These are phyloP conservation scores for Rhinichthys klamathensis DNA, from an alignment of 2,113 vertebrate genomes.

Conservation along the genomic window DNA sequence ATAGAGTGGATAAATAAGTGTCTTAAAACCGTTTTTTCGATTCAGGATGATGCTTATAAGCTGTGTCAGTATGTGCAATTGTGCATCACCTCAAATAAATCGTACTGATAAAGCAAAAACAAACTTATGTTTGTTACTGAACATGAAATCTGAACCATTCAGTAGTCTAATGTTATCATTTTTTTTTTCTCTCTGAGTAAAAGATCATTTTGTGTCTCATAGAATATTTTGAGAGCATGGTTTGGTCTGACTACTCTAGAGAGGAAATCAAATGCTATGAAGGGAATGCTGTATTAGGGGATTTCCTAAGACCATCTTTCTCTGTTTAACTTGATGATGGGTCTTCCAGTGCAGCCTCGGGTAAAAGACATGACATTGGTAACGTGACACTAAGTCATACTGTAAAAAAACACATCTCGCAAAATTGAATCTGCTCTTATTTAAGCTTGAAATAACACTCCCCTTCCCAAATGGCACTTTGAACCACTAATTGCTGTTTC, in stretches of 20 bases:
- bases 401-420: not conserved
- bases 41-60: conserved; percentile 60
- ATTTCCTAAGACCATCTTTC: conserved; percentile 33
- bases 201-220: not conserved
- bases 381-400: not conserved
- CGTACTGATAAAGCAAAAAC: conserved; percentile 48
- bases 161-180: not conserved
- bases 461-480: conserved; percentile 60
- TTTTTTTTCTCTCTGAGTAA: not conserved
- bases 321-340: conserved; percentile 2
- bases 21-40: conserved; percentile 67
- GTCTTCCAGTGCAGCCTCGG: not conserved
- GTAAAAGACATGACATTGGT: conserved; percentile 7
- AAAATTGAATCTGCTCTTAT: not conserved
- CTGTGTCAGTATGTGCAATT: conserved; percentile 66
- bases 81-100: conserved; percentile 60
- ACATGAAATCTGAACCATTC: not conserved
- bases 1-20: conserved; percentile 71
- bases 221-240: not conserved
- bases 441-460: conserved; percentile 10
- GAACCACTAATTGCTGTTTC: conserved; percentile 71
- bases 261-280: conserved; percentile 55
- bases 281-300: conserved; percentile 38
- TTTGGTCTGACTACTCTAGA: conserved; percentile 13
- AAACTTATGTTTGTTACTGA: not conserved